Evolutionary conservation across 2,888 invertebrate species (phyloP), one percentile per base, ranked within the genome.

Genomic region (Drosophila subsilvestris): DNA sequence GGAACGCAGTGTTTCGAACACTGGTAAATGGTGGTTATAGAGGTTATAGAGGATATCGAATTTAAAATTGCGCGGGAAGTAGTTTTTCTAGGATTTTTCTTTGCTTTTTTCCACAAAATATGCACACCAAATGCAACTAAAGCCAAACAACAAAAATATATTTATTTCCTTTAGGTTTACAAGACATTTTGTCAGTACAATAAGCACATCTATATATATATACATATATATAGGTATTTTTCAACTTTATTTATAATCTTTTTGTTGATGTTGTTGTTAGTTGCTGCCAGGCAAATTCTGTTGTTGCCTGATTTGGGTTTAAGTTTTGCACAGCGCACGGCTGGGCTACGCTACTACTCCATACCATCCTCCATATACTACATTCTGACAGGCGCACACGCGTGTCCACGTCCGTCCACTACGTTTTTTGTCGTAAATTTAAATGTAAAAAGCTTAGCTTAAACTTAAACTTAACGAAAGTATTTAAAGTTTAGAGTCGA

Each of bases 391-490:
- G 32, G 25, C 25, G 25, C 25, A 25, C 25, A 6, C 48, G 20
- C 27, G 20, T 20, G 1, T 32, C 10, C 10, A 17, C 17, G 20
- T 71, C 56, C 37, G 7, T n/a, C 37, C 12, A n/a, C 37, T 14
- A 7, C 14, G 0, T 6, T 20, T n/a, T 7, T n/a, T 37, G 37
- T 37, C 37, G 20, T 53, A 60, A 27, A 63, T 47, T 48, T 63
- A 68, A 70, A 63, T 69, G 62, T 84, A 80, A 76, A 78, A 76
- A 71, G 80, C 80, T 82, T 80, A 82, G 80, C 80, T 85, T 80
- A 85, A 78, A 77, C 77, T 79, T 77, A 79, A 77, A 57, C 69
- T 59, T 69, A 70, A 66, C 67, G 57, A 76, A 74, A 47, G 53
- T 63, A 43, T 55, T 61, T 63, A 58, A 57, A 65, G 65, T 59